phyloP scores from a whole-genome alignment of 2,797 vertebrate species.

The Pangasius macronema region DNA sequence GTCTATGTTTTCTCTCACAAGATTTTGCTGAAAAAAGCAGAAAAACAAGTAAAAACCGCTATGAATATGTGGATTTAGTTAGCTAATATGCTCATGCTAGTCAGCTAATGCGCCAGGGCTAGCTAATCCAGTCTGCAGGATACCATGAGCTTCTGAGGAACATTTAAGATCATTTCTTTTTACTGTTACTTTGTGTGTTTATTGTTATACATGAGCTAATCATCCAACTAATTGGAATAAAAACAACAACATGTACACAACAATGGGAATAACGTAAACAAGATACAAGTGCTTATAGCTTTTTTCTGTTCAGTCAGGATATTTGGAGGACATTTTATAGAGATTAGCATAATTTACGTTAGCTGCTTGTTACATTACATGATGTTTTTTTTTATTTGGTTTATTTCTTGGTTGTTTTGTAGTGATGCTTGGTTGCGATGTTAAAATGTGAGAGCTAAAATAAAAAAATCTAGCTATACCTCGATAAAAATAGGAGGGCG shows the following conservation, averaged over 20 bases:
- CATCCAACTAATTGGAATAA: neutral
- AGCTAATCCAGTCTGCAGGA: neutral
- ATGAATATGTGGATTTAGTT: neutral
- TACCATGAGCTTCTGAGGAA: neutral
- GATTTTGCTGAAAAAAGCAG: neutral
- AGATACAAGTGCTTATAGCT: neutral
- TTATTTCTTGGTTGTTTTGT: too few relatives aligned
- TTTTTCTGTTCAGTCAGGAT: neutral
- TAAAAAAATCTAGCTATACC: neutral
- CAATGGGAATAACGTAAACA: neutral
- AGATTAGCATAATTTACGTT: neutral
- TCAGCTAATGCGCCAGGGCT: neutral
- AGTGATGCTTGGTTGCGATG: neutral
- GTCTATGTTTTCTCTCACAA: neutral
- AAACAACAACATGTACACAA: too few relatives aligned
- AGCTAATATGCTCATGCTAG: neutral
- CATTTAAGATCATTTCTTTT: neutral
- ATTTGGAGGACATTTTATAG: neutral
- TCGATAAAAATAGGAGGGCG: neutral
- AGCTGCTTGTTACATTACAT: neutral
- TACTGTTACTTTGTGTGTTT: neutral
- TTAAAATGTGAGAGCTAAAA: neutral
- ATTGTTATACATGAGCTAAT: too few relatives aligned
- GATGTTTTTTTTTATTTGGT: neutral
- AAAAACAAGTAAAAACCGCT: neutral